These are phyloP conservation scores for Dryomyza anilis DNA, from an alignment of 2,888 invertebrate species.

Conservation along the genomic window DNA sequence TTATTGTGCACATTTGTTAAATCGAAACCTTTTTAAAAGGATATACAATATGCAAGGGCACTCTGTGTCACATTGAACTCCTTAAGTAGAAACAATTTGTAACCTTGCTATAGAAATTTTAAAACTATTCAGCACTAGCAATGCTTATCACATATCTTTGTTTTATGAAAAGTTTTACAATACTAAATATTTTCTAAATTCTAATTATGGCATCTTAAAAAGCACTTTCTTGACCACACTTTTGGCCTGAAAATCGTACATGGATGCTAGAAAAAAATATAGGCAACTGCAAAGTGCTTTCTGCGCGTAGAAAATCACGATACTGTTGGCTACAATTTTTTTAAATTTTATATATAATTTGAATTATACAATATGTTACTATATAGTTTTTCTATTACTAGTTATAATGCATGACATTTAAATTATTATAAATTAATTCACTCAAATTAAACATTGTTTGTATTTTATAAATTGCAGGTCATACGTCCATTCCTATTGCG, in stretches of 20 bases:
- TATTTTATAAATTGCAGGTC: slow-evolving; percentile 75
- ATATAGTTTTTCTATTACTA: too few relatives aligned
- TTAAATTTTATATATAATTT: neutral
- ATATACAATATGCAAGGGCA: neutral
- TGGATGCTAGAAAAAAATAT: slow-evolving; percentile 42
- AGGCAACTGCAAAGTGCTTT: slow-evolving; percentile 41
- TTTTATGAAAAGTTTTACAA: neutral
- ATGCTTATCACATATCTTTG: neutral
- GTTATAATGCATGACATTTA: too few relatives aligned
- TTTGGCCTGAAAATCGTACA: slow-evolving; percentile 46
- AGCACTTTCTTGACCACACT: slow-evolving; percentile 36
- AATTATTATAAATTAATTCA: too few relatives aligned
- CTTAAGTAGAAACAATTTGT: slow-evolving; percentile 40
- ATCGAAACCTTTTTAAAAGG: neutral
- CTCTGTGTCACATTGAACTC: slow-evolving; percentile 1
- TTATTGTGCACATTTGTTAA: slow-evolving; percentile 11
- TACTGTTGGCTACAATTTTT: slow-evolving; percentile 33
- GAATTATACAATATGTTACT: too few relatives aligned
- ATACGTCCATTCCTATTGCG: slow-evolving; percentile 91
- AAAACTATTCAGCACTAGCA: neutral
- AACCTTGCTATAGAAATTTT: slow-evolving; percentile 34
- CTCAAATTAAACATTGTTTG: too few relatives aligned
- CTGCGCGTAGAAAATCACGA: neutral
- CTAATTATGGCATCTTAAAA: slow-evolving; percentile 22
- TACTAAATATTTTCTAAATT: neutral